Percentiles rank a stretch among this genome's conserved stretches.
These are phyloP conservation scores for Diadophis punctatus DNA, from an alignment of 2,113 vertebrate genomes.

Conservation along the genomic window DNA sequence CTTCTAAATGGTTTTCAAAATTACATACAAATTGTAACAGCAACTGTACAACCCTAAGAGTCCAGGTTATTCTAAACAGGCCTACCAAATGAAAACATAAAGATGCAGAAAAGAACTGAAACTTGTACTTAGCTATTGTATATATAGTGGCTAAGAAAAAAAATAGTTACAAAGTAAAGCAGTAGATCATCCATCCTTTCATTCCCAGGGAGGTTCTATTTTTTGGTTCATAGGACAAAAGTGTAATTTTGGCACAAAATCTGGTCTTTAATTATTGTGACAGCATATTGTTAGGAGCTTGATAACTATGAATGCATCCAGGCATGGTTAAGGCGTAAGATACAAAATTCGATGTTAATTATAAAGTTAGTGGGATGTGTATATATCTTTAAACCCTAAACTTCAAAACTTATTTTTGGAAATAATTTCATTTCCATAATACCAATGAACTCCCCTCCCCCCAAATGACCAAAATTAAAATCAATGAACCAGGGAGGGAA, in stretches of 20 bases:
- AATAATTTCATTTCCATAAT: not conserved
- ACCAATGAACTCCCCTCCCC: not conserved
- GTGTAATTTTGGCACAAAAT: not conserved
- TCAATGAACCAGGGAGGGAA: not conserved
- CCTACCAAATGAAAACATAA: no score
- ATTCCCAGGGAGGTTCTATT: not conserved
- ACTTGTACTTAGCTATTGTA: no score
- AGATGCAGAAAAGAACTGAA: no score
- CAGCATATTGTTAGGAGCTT: not conserved
- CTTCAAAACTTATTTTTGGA: not conserved
- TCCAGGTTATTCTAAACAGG: no score
- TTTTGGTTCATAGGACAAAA: not conserved
- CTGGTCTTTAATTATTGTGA: not conserved
- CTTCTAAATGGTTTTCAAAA: no score
- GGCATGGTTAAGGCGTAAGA: not conserved
- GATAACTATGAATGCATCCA: not conserved
- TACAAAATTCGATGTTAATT: not conserved
- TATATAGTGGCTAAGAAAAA: not conserved
- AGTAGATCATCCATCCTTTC: not conserved
- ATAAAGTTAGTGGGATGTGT: not conserved
- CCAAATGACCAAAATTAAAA: not conserved
- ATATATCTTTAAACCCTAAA: no score
- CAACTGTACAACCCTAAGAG: no score
- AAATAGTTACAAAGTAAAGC: not conserved
- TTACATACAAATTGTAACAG: no score